Base-by-base conservation (phyloP, 92 coral and sea anemone genomes). In the Porites evermanni region DNA sequence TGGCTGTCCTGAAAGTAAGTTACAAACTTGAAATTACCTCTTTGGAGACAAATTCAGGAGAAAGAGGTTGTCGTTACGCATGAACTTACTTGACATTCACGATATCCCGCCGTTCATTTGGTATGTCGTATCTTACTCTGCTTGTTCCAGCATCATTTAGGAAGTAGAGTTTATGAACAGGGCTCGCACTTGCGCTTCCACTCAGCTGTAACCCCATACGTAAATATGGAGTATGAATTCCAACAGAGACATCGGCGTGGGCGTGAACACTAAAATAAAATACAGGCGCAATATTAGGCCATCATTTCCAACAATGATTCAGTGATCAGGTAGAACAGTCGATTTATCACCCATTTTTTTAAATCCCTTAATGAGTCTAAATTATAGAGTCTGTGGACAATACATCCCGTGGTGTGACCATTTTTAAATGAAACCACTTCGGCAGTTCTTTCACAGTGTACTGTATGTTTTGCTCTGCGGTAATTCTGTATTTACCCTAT, bases 221-320 rank as follows among this genome's bases (percentile, higher is more conserved):
- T 1, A 90, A 83, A 79, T 90, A 90, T 32, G 99, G 99, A 16
- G 94, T 89, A 72, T 94, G 94, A 6, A 83, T 87, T 4, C 89
- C 85, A 53, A 90, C 72, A 73, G 20, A 53, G 32, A 86, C 85
- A 7, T 91, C 88, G 58, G 85, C 89, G 67, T 88, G 86, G 2
- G 79, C 53, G 58, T 64, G 26, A 11, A 47, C 9, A 29, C 20
- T 67, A 29, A 16, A 70, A 44, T 32, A 38, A 53, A 2, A 58
- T n/a, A 84, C 38, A 12, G 16, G 67, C 0, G 13, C 13, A 2
- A 6, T 9, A 3, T 4, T 38, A 5, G 64, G 12, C 11, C 47
- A 38, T 38, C 47, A 38, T 4, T 38, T 38, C 47, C 47, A 38
- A 38, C 47, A 38, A 38, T 38, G 47, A 38, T 38, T 38, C 47